Evolutionary conservation across 1,140 invertebrate genomes (phyloP).

Genomic region (Diorhabda elongata): DNA sequence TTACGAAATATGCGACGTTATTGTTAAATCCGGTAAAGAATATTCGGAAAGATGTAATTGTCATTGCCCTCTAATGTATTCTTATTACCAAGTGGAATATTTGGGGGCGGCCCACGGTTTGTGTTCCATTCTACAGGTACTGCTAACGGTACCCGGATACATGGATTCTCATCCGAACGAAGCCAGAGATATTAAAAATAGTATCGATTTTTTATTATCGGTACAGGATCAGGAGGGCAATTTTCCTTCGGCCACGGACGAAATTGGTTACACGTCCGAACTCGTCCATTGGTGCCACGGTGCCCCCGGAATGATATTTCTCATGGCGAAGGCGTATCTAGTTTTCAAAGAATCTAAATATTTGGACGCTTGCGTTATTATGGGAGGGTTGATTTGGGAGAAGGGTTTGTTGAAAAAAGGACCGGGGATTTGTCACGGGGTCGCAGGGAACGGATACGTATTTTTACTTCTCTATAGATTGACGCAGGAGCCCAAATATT

Average conservation of each 20-base stretch:
- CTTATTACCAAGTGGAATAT: conserved; percentile 82
- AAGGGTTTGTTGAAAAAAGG: conserved; percentile 79
- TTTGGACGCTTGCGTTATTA: conserved; percentile 62
- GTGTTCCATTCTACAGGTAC: conserved; percentile 59
- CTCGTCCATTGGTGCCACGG: conserved; percentile 89
- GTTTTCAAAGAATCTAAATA: conserved; percentile 72
- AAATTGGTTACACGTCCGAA: conserved; percentile 58
- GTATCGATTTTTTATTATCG: conserved; percentile 60
- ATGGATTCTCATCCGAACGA: conserved; percentile 52
- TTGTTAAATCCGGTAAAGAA: conserved; percentile 65
- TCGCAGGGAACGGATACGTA: conserved; percentile 81
- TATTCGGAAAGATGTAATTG: conserved; percentile 59
- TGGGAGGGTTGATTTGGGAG: conserved; percentile 73
- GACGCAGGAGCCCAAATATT: conserved; percentile 63
- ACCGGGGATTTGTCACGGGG: conserved; percentile 79
- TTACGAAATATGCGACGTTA: conserved; percentile 61
- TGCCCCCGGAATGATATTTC: conserved; percentile 73
- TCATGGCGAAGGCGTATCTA: conserved; percentile 77
- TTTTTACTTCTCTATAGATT: conserved; percentile 76
- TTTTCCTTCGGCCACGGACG: conserved; percentile 73
- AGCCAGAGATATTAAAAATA: conserved; percentile 53
- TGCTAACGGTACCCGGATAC: conserved; percentile 64
- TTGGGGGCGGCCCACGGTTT: conserved; percentile 79
- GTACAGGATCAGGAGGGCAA: conserved; percentile 59
- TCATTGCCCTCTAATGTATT: conserved; percentile 74